phyloP scores from a whole-genome alignment of 2,113 vertebrate species.

The Dryoscopus gambensis region DNA sequence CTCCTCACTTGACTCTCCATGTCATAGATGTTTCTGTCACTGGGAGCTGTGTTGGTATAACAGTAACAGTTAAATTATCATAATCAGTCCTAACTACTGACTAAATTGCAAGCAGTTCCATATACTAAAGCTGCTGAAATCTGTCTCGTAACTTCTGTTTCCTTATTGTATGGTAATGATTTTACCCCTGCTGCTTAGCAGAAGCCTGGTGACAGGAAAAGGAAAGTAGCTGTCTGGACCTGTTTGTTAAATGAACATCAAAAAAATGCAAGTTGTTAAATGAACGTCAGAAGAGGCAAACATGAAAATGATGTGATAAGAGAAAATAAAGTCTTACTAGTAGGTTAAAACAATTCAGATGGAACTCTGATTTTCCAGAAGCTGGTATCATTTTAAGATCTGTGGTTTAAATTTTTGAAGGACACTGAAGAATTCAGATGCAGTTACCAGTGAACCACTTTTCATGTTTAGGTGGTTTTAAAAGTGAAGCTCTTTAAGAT shows the following conservation, averaged over 20 bases:
- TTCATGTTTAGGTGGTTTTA: not conserved
- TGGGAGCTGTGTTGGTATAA: not conserved
- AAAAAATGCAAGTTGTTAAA: not conserved
- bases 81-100: not conserved
- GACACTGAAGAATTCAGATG: not conserved
- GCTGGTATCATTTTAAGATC: not conserved
- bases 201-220: not conserved
- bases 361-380: not conserved
- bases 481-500: not conserved
- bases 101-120: not conserved
- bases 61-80: not conserved
- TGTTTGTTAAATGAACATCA: not conserved
- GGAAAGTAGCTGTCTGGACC: not conserved
- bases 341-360: not conserved
- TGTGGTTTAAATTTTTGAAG: not conserved
- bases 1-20: not conserved
- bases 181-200: not conserved
- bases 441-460: not conserved
- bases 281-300: not conserved
- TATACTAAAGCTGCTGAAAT: not conserved
- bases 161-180: not conserved
- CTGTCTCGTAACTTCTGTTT: not conserved
- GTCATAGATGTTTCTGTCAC: not conserved
- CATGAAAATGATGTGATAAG: not conserved
- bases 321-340: not conserved